Base-by-base conservation (phyloP, 2,888 invertebrate species). In the Brenthis hecate region DNA sequence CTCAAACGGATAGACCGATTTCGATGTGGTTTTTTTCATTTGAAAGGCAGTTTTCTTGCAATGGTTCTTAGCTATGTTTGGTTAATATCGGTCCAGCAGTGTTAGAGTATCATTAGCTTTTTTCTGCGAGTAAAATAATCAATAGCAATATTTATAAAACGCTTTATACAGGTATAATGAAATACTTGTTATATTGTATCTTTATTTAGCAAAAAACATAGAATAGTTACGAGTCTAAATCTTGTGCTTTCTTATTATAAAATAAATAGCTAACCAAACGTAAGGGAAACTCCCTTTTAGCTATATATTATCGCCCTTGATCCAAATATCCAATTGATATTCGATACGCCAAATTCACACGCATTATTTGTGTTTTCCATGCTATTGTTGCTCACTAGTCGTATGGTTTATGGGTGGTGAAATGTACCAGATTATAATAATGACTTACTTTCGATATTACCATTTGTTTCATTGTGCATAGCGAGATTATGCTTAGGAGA, bases 331-430 rank as follows among this genome's bases (percentile, higher is more conserved):
- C 88, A 87, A 91, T 91, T 89, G 89, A 87, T 88, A 90, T 91
- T 87, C 90, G 89, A 89, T 88, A 89, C 89, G 90, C 82, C 85
- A 83, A 80, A 85, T 88, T 88, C 89, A 88, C 91, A 89, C 88
- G 85, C 85, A 86, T 85, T 81, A 88, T 91, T 91, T 86, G 87
- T 87, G 83, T 85, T 84, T 62, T 43, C 55, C 62, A 51, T 71
- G 60, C 80, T 85, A 87, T 89, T 87, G 84, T 83, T 77, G 81
- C 78, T 81, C 73, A 76, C 77, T 60, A 60, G 71, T 55, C 60
- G 57, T 58, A 65, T 58, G 65, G 51, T 76, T 83, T 80, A 76
- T 74, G 72, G 54, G 68, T 74, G 72, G 67, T 65, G 66, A 71
- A 74, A 68, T 70, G 54, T 72, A 55, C 67, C 65, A 65, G 54